These are phyloP conservation scores for Lordiphosa stackelbergi DNA, from an alignment of 1,140 invertebrate genomes.

Conservation along the genomic window DNA sequence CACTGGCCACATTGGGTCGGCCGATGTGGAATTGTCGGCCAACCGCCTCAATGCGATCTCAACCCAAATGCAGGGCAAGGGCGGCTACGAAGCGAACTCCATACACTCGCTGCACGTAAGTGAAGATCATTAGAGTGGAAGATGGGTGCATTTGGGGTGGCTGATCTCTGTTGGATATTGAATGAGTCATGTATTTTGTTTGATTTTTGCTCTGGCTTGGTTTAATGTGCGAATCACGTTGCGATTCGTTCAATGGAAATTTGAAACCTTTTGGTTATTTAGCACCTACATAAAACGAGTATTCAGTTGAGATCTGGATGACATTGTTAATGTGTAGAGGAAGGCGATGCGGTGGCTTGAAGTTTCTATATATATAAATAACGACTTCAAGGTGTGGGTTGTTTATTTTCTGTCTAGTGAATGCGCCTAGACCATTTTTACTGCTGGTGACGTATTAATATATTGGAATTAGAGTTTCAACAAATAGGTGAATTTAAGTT, in stretches of 20 bases:
- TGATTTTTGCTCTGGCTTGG: conserved; percentile 4
- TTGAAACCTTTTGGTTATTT: conserved; percentile 27
- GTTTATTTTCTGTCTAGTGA: not conserved
- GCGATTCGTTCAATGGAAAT: conserved; percentile 31
- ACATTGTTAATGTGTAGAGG: not conserved
- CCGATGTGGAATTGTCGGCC: conserved; percentile 86
- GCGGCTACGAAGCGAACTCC: conserved; percentile 86
- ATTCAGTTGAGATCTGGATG: not conserved
- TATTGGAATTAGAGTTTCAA: too few relatives aligned
- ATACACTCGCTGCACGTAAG: conserved; percentile 80
- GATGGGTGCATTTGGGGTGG: not conserved
- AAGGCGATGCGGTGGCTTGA: too few relatives aligned
- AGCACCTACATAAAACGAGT: conserved; percentile 31
- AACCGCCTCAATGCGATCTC: conserved; percentile 87
- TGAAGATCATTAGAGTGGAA: conserved; percentile 3
- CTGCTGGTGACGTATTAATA: not conserved
- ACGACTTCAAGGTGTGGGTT: conserved; percentile 6
- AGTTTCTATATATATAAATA: too few relatives aligned
- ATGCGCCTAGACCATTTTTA: not conserved
- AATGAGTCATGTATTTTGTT: conserved; percentile 5
- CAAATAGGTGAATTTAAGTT: too few relatives aligned
- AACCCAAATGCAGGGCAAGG: conserved; percentile 92
- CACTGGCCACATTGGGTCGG: conserved; percentile 90
- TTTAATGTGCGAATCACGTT: conserved; percentile 43
- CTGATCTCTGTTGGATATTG: conserved; percentile 13